These are phyloP conservation scores for Synergus japonicus DNA, from an alignment of 2,888 invertebrate species.

Conservation along the genomic window DNA sequence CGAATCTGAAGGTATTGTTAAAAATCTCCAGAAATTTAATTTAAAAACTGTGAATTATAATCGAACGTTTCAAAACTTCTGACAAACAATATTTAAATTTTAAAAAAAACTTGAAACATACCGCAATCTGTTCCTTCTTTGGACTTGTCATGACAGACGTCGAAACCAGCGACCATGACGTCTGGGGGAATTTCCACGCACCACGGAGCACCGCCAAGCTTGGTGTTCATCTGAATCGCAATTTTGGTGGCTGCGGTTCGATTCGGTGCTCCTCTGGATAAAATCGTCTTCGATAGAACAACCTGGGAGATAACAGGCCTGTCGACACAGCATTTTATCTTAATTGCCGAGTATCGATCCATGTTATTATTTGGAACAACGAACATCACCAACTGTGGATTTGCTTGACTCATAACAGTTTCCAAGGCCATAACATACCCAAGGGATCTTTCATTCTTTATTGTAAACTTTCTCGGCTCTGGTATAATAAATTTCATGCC, in stretches of 20 bases:
- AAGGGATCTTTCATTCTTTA: accelerated
- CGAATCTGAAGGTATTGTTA: no score
- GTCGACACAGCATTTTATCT: conserved; percentile 90
- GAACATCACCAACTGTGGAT: conserved; percentile 83
- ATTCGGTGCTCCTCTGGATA: conserved; percentile 78
- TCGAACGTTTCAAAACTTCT: no score
- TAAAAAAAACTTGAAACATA: conserved; percentile 35
- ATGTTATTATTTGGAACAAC: conserved; percentile 84
- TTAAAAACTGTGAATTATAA: background rate
- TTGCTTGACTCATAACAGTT: conserved; percentile 78
- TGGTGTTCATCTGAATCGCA: conserved; percentile 95
- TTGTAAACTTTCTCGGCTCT: no score
- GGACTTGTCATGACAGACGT: conserved; percentile 91
- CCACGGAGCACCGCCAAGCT: conserved; percentile 96
- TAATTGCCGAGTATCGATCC: conserved; percentile 90
- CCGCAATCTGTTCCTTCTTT: conserved; percentile 79
- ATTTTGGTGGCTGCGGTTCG: conserved; percentile 95
- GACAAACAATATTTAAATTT: no score
- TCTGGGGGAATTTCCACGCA: conserved; percentile 82
- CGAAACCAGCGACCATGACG: conserved; percentile 90
- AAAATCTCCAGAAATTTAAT: no score
- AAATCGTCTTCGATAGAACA: conserved; percentile 79
- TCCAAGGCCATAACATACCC: conserved; percentile 71
- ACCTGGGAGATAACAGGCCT: conserved; percentile 86
- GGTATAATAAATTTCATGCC: no score